These are phyloP conservation scores for Brachionus koreanus DNA, from an alignment of 1,140 invertebrate species.

Conservation along the genomic window DNA sequence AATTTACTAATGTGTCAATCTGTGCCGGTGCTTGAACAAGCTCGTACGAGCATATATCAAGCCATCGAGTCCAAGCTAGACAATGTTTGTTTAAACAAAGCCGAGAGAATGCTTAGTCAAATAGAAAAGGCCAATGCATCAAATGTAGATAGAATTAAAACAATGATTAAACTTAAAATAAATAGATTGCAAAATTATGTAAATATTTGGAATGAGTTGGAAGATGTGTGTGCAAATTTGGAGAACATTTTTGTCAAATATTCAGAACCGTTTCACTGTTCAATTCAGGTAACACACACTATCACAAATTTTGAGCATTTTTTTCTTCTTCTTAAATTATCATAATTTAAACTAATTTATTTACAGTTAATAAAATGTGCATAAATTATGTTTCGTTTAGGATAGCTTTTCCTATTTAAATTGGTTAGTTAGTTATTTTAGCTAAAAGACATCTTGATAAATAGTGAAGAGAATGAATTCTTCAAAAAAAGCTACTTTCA, in stretches of 20 bases:
- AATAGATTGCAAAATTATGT: background rate
- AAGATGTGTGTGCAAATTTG: background rate
- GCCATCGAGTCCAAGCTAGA: background rate
- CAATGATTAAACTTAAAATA: background rate
- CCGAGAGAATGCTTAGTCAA: background rate
- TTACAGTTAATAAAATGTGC: background rate
- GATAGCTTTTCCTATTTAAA: too few species aligned
- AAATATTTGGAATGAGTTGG: constrained; percentile 24
- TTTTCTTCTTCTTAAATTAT: background rate
- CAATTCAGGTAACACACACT: background rate
- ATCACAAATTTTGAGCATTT: background rate
- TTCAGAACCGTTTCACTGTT: background rate
- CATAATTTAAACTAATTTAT: background rate
- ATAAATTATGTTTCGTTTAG: background rate
- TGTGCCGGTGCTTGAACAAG: background rate
- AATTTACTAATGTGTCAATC: background rate
- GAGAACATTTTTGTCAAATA: background rate
- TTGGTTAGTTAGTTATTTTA: too few species aligned
- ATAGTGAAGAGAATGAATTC: too few species aligned
- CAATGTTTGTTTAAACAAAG: background rate
- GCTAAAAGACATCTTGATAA: too few species aligned
- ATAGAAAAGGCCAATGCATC: background rate
- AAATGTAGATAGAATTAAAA: background rate
- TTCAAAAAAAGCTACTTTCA: too few species aligned
- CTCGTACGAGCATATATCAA: background rate